Evolutionary conservation across 2,797 vertebrate species (phyloP), one percentile per base, ranked within the genome.

Genomic region (Pterois miles): DNA sequence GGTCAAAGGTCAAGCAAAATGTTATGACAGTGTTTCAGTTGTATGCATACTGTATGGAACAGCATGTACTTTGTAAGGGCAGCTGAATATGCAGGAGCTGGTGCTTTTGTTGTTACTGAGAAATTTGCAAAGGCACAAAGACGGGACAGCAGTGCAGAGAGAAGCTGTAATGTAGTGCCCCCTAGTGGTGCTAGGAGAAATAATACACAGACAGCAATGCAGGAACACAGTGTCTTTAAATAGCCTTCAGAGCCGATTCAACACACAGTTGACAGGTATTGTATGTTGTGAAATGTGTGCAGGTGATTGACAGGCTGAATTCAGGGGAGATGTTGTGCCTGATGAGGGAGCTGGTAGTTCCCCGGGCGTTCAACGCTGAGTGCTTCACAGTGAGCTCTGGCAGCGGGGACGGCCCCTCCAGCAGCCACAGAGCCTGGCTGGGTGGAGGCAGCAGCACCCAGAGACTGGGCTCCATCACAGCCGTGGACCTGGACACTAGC

Each of bases 231-330:
- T 25, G 43, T 38, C 31, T 52, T 57, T 34, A 57, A 23, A 8
- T 10, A 12, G 27, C 23, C 34, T 16, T 43, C 36, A 10, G 5
- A 25, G 16, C 9, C 9, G 8, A 7, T 65, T 58, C 20, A 34
- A 29, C 16, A 7, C 18, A 25, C 4, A 34, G 20, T 11, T 8
- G 11, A 2, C 56, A 12, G 13, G 13, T 2, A 4, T 65, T 13
- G 1, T 59, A 14, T 73, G 2, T 18, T 6, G 14, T 65, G 33
- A 34, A 1, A 16, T 86, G 71, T 71, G 80, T 88, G 79, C 74
- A 99, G 98, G 96, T 98, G 82, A 99, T 97, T 90, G 96, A 98
- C 22, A 88, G 94, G 81, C 92, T 99, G 91, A 98, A 96, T 76
- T 98, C 97, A 1, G 97, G 95, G 13, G 95, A 97, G 63, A 95